Percentiles rank a stretch among this genome's conserved stretches.
phyloP scores from a whole-genome alignment of 2,797 vertebrate species.

The Ctenopoma kingsleyae region DNA sequence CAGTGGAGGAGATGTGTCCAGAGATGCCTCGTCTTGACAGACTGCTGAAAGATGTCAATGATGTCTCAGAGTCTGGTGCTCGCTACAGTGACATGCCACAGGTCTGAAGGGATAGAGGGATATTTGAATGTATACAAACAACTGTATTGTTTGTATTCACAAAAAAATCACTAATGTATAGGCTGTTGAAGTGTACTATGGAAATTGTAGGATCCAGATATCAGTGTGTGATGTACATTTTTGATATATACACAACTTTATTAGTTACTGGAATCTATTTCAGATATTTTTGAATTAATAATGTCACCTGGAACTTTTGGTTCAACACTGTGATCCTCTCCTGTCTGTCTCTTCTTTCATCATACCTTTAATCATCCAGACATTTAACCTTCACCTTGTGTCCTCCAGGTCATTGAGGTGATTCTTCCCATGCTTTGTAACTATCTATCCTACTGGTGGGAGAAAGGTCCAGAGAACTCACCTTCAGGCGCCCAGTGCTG shows the following conservation, averaged over 20 bases:
- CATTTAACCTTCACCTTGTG: not conserved
- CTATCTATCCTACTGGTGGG: conserved; percentile 99
- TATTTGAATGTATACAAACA: not conserved
- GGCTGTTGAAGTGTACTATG: not conserved
- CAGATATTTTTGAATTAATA: not conserved
- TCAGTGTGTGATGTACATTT: no score
- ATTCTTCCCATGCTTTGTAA: conserved; percentile 97
- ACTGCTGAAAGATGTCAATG: conserved; percentile 93
- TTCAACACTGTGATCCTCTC: not conserved
- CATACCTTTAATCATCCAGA: not conserved
- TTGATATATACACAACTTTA: not conserved
- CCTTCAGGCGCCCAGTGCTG: conserved; percentile 86
- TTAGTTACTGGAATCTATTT: not conserved
- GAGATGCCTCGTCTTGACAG: conserved; percentile 92
- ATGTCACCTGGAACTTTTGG: not conserved
- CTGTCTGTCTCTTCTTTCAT: not conserved
- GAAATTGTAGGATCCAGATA: not conserved
- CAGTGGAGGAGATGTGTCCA: conserved; percentile 95
- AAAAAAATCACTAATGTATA: not conserved
- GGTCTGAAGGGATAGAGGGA: conserved; percentile 66
- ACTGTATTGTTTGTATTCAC: not conserved
- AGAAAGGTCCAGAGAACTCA: conserved; percentile 91
- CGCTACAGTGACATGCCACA: conserved; percentile 98
- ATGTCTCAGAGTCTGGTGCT: conserved; percentile 94
- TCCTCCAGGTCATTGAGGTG: conserved; percentile 90